Conservation (phyloP, 2,797 vertebrate species). For the Acrossocheilus fasciatus region DNA sequence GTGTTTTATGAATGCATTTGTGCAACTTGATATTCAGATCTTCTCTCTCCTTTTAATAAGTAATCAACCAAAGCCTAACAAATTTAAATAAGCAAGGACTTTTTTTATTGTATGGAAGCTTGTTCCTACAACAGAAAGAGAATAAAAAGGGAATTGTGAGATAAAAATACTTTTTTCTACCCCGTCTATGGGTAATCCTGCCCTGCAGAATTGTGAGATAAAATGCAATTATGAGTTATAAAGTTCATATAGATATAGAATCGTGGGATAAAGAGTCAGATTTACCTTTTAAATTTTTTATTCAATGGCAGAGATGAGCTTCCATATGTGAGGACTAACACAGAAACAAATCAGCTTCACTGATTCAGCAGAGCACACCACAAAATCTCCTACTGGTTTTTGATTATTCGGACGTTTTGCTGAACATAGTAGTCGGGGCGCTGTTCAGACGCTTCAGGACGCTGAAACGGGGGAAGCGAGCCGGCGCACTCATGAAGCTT, state of each 20-base stretch:
- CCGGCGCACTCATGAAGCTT: no score
- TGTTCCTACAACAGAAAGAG: no score
- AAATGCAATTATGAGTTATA: neutral
- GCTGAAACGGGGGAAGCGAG: no score
- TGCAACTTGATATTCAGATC: neutral
- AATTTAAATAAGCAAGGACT: neutral
- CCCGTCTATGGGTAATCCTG: no score
- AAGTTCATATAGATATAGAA: neutral
- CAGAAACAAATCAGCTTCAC: neutral
- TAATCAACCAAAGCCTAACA: neutral
- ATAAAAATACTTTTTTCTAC: no score
- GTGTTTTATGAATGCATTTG: neutral
- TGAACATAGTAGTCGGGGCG: no score
- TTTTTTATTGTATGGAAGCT: no score
- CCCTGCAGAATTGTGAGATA: neutral
- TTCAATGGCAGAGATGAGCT: neutral
- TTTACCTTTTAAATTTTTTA: neutral
- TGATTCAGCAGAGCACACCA: no score
- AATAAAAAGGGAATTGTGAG: no score
- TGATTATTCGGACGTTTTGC: no score
- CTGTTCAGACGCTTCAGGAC: no score
- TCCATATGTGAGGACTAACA: neutral
- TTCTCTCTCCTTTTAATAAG: neutral
- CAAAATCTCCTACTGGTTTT: no score
- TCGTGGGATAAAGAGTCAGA: neutral